phyloP scores from a whole-genome alignment of 2,797 vertebrate species.

The Dicrostonyx torquatus region DNA sequence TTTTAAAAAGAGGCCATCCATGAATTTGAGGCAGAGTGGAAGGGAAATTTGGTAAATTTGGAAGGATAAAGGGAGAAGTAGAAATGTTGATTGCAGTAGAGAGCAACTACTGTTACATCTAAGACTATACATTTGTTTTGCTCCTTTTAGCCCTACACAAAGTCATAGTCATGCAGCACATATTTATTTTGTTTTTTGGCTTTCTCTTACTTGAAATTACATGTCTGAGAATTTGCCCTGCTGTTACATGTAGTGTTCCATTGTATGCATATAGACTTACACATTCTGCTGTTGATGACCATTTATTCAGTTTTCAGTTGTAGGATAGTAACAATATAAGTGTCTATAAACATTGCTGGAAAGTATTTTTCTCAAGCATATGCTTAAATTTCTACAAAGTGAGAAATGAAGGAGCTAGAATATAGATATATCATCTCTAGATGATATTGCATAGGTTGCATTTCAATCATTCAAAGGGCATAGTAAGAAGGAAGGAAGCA shows the following conservation, averaged over 20 bases:
- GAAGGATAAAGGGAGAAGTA: background rate
- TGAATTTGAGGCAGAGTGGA: background rate
- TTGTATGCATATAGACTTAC: background rate
- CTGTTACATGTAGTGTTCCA: background rate
- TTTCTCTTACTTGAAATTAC: background rate
- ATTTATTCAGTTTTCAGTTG: background rate
- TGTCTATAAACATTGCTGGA: background rate
- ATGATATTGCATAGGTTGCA: background rate
- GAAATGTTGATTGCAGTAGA: background rate
- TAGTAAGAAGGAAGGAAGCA: rapidly evolving
- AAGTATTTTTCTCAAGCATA: conserved; percentile 32
- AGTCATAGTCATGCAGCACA: background rate
- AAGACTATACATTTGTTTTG: background rate
- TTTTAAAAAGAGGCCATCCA: background rate
- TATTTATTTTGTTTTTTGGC: background rate
- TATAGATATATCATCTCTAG: background rate
- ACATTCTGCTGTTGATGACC: background rate
- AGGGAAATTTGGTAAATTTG: background rate
- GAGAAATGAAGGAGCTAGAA: background rate
- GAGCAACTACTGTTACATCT: background rate
- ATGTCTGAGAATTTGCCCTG: background rate
- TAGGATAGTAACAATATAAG: background rate
- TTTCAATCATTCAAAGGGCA: background rate
- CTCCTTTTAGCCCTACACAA: background rate
- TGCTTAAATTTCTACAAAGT: background rate